Evolutionary conservation across 2,113 vertebrate species (phyloP), one percentile per base, ranked within the genome.

Genomic region (Chionodraco myersi): DNA sequence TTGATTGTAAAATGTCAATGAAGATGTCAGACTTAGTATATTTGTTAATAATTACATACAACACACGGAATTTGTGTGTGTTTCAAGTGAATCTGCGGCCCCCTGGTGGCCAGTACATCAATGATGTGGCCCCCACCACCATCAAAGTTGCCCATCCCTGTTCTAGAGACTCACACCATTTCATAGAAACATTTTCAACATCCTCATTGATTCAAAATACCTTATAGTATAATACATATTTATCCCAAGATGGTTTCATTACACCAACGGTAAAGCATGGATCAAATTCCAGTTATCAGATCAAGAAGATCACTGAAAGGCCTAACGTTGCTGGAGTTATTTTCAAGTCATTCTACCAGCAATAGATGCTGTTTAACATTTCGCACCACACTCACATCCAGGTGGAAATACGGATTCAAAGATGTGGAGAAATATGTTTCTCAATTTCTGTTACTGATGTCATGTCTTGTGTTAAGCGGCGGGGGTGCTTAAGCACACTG

Each of bases 241-340:
- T 34, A 44, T 36, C 16, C 16, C 13, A 51, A 21, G 18, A 13
- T 41, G 18, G 3, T 49, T 26, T 56, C 36, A 68, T 6, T 2
- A 63, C 15, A 18, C 3, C 14, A 9, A 51, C n/a, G 6, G 57
- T 69, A 49, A 49, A 16, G 30, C 59, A 65, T 10, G 30, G 16
- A 64, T 65, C 45, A 59, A 64, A 63, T 23, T 45, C 2, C n/a
- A 62, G 26, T 41, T 49, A 21, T 21, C 21, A 21, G 21, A 4
- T 14, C 3, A 48, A 49, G 72, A 58, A 10, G 44, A 51, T 71
- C 51, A 70, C 59, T 59, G 45, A 58, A 70, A 58, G 30, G n/a
- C 51, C 18, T 54, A 51, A 69, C 58, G 6, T 10, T n/a, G n/a
- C 72, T 45, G 9, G 26, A 70, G 58, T 64, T 75, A 30, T 30